Evolutionary conservation across 2,797 vertebrate species (phyloP).

Genomic region (Vultur gryphus): DNA sequence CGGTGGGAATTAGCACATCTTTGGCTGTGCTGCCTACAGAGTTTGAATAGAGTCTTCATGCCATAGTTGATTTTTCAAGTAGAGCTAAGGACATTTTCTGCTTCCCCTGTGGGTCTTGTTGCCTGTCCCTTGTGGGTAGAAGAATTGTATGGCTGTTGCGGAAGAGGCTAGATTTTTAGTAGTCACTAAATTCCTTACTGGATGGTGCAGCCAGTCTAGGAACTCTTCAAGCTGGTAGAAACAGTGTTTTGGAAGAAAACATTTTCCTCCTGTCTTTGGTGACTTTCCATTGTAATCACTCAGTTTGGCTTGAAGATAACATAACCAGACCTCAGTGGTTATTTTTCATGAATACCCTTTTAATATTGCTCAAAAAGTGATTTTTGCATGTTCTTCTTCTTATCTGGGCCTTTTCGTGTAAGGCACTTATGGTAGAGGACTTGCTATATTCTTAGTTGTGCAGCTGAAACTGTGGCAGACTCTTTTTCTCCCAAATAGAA

Average conservation of each 20-base stretch:
- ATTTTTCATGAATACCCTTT: neutral
- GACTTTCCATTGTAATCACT: neutral
- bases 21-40: neutral
- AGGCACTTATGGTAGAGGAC: neutral
- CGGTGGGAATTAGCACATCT: neutral
- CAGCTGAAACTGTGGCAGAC: neutral
- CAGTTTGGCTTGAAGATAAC: neutral
- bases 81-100: neutral
- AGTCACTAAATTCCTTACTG: neutral
- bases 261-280: neutral
- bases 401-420: neutral
- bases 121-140: neutral
- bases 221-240: neutral
- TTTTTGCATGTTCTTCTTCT: neutral
- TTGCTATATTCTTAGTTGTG: neutral
- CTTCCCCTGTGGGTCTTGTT: fast-evolving
- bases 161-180: neutral
- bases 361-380: neutral
- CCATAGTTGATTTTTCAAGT: fast-evolving
- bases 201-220: neutral
- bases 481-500: neutral
- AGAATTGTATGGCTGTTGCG: neutral
- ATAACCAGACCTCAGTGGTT: neutral
- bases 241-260: neutral
- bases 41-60: neutral